These are phyloP conservation scores for Raja brachyura DNA, from an alignment of 2,113 vertebrate genomes.

Conservation along the genomic window DNA sequence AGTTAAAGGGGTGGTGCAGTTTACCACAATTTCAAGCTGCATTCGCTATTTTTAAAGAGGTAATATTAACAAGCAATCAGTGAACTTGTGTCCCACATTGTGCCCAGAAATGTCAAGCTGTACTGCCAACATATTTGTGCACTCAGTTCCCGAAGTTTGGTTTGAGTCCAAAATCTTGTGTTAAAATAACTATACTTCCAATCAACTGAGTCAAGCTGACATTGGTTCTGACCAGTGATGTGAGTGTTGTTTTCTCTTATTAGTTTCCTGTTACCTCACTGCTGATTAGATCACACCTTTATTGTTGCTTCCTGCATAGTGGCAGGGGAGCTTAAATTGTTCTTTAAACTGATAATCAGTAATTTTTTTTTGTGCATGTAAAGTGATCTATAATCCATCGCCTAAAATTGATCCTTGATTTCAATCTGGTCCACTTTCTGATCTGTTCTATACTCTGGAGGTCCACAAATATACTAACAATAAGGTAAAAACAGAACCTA, in stretches of 20 bases:
- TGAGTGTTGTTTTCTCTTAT: not conserved
- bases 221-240: not conserved
- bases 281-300: not conserved
- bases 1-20: not conserved
- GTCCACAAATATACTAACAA: not conserved
- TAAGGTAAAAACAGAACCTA: not conserved
- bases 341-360: not conserved
- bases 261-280: not conserved
- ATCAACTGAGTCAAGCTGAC: not conserved
- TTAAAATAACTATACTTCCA: not conserved
- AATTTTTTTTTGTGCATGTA: too few species aligned
- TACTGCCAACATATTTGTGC: not conserved
- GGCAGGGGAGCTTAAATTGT: not conserved
- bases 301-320: not conserved
- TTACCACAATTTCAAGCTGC: not conserved
- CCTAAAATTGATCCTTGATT: not conserved
- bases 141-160: not conserved
- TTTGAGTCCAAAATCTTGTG: not conserved
- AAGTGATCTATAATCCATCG: not conserved
- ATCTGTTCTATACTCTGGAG: not conserved
- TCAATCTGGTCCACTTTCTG: not conserved
- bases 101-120: not conserved
- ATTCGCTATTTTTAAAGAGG: not conserved
- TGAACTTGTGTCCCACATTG: not conserved
- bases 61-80: not conserved